A percentile compares a stretch with the other conserved stretches of the same genome.
Conservation (phyloP, 2,113 vertebrate genomes). For the Bucco capensis region DNA sequence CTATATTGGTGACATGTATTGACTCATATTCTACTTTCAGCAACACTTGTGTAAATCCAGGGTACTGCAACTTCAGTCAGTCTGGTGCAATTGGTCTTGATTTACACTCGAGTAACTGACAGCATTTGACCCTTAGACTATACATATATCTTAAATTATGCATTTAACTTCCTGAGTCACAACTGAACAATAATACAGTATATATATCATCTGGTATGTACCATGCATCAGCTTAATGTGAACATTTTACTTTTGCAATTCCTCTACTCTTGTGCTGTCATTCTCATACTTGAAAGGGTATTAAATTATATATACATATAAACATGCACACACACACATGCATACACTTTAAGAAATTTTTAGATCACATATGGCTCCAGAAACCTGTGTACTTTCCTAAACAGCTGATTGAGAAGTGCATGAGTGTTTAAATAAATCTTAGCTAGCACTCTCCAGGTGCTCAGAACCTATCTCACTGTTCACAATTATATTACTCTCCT, state of each 20-base stretch:
- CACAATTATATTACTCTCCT: neutral
- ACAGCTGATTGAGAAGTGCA: neutral
- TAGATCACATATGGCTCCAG: neutral
- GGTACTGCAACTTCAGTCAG: conserved; percentile 41
- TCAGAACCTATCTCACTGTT: neutral
- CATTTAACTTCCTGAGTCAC: conserved; percentile 33
- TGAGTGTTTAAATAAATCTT: neutral
- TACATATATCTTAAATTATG: conserved; percentile 60
- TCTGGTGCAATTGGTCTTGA: conserved; percentile 49
- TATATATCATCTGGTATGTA: conserved; percentile 36
- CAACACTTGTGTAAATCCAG: conserved; percentile 50
- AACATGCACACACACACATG: fast-evolving
- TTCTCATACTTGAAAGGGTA: conserved; percentile 8
- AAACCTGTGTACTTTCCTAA: neutral
- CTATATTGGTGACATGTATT: conserved; percentile 15
- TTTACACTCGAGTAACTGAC: conserved; percentile 47
- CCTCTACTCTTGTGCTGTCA: neutral
- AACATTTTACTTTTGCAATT: conserved; percentile 27
- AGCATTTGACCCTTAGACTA: conserved; percentile 60
- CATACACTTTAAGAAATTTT: neutral
- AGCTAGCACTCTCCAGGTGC: neutral
- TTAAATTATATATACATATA: neutral
- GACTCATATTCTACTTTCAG: conserved; percentile 51
- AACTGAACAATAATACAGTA: conserved; percentile 48
- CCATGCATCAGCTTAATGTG: conserved; percentile 48